Evolutionary conservation across 2,888 invertebrate species (phyloP).

Genomic region (Cheilosia scutellata): DNA sequence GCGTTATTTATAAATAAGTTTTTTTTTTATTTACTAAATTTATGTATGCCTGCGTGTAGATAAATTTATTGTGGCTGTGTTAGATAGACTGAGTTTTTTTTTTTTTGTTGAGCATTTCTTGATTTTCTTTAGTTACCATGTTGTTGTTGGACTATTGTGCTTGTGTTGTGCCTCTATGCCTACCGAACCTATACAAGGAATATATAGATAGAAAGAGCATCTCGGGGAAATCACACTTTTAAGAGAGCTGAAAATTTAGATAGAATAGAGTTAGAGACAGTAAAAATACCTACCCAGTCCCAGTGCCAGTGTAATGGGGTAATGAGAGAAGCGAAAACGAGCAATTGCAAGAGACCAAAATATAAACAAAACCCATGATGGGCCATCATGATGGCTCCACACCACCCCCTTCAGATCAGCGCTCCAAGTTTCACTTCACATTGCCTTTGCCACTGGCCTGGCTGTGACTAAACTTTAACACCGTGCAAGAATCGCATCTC

Average conservation of each 20-base stretch:
- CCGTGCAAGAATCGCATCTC: too few species aligned
- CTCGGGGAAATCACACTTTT: background rate
- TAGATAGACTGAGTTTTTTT: conserved; percentile 3
- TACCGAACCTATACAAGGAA: background rate
- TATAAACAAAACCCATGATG: too few species aligned
- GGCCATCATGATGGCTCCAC: too few species aligned
- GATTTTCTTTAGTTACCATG: background rate
- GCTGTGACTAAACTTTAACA: too few species aligned
- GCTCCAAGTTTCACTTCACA: too few species aligned
- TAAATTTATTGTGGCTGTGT: background rate
- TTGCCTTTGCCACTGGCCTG: too few species aligned
- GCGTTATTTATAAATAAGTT: conserved; percentile 71
- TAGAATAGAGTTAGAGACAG: background rate
- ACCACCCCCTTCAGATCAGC: too few species aligned
- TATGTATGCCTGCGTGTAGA: background rate
- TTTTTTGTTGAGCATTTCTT: conserved; percentile 16
- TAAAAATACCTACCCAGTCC: too few species aligned
- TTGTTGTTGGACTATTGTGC: too few species aligned
- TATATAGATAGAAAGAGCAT: conserved; percentile 2
- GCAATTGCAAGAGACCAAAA: background rate
- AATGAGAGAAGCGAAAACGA: too few species aligned
- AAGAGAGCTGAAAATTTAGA: background rate
- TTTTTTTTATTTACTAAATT: conserved; percentile 32
- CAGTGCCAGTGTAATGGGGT: too few species aligned
- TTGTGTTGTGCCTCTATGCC: background rate